Base-by-base conservation (phyloP, 2,797 vertebrate species). In the Cottoperca gobio region DNA sequence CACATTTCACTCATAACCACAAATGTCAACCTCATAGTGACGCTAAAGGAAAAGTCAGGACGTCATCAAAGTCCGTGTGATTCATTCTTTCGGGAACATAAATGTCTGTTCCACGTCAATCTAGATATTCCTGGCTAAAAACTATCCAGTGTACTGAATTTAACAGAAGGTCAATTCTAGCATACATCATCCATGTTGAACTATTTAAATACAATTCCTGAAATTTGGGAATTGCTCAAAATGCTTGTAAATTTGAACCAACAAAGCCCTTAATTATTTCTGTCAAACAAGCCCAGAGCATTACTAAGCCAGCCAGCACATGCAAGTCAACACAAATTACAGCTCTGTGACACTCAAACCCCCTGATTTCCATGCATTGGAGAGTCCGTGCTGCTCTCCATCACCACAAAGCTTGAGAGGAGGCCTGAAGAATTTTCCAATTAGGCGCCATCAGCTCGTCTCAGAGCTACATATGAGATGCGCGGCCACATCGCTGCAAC, bases 381-480 rank as follows among this genome's bases (percentile, higher is more conserved):
- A 66, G 58, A 66, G 28, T 68, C 71, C 2, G 8, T 65, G 71
- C 55, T 64, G 68, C 81, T 82, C 67, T 82, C 81, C 71, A 50
- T 81, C 71, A 59, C 55, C 69, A 70, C 65, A 63, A 58, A 70
- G 49, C 68, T 64, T 23, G 37, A 76, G 70, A 76, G 64, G 55
- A 76, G 43, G 71, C 74, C 84, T 84, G 83, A 66, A 64, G 77
- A 89, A 69, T 86, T 85, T 86, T 84, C 88, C 82, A 90, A 90
- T 91, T 83, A 92, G 66, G 54, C 4, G 14, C 58, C 52, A 24
- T 26, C 63, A 82, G 78, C 62, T 37, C 8, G 19, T 75, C 81
- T 76, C 67, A 81, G 81, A 93, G 89, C 86, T 81, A 52, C 31
- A 75, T 84, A 94, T 89, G 81, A 92, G 86, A 92, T 93, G 92